Evolutionary conservation across 2,888 invertebrate genomes (phyloP).

Genomic region (Ecdyonurus torrentis): DNA sequence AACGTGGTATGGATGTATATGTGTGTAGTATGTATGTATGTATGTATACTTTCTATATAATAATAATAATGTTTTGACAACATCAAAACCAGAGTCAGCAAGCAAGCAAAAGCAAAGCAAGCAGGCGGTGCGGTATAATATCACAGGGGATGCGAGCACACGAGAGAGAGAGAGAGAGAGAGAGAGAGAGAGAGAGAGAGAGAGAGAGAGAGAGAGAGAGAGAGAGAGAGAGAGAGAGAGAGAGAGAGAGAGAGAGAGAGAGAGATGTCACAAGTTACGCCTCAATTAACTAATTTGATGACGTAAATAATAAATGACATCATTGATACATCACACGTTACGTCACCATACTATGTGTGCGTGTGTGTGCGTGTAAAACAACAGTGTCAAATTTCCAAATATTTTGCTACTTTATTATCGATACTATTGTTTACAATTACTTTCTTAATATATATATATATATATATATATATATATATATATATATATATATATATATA

Average conservation of each 20-base stretch:
- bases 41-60: too few species aligned
- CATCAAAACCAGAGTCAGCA: neutral
- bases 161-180: neutral
- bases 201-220: conserved; percentile 5
- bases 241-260: conserved; percentile 4
- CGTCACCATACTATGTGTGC: too few species aligned
- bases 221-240: conserved; percentile 1
- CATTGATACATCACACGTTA: neutral
- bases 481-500: too few species aligned
- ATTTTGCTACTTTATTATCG: too few species aligned
- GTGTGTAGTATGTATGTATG: too few species aligned
- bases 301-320: neutral
- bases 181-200: neutral
- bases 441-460: too few species aligned
- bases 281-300: neutral
- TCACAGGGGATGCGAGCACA: neutral
- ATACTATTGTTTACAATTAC: too few species aligned
- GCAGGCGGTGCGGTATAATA: neutral
- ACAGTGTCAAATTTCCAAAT: too few species aligned
- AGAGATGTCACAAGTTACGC: neutral
- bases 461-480: too few species aligned
- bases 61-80: too few species aligned
- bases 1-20: too few species aligned
- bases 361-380: too few species aligned
- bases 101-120: neutral